Evolutionary conservation across 2,113 vertebrate genomes (phyloP), one percentile per base, ranked within the genome.

Genomic region (Edolisoma coerulescens): DNA sequence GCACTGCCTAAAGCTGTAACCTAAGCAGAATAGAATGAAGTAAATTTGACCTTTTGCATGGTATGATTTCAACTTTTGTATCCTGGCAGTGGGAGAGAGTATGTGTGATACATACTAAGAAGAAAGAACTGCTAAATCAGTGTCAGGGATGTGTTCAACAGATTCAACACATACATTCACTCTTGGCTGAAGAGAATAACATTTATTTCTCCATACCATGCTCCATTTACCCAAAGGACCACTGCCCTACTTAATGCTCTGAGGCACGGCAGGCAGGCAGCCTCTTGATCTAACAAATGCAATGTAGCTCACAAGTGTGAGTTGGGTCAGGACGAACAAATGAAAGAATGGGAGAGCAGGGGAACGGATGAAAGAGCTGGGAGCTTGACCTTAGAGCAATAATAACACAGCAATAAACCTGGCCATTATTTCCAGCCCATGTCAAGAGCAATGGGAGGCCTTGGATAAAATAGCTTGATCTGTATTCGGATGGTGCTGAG

Each of bases 361-460:
- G 54, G 56, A 88, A 93, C 0, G 9, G 83, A 92, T 94, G 88
- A 94, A 95, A 78, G 83, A 87, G 41, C 57, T 0, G 0, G 45
- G 56, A 89, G 68, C 61, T 68, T 87, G 92, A 94, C 83, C 93
- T 89, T 57, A 78, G 64, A 89, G 85, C 80, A 84, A 78, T 74
- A 95, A 86, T 84, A 95, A 92, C 71, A 63, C 45, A 64, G 93
- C 88, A 84, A 93, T 93, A 96, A 96, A 96, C 86, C 65, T 73
- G 60, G 56, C 65, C 86, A 86, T 94, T 93, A 90, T 90, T 94
- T 89, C 95, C 49, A 87, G 53, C 15, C 69, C 79, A 44, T 78
- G 73, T 45, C 93, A 90, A 83, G 65, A 93, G 83, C 88, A 88
- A 24, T 32, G 23, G 92, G 76, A 93, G 49, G 73, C 56, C 68